Evolutionary conservation across 2,797 vertebrate genomes (phyloP), one percentile per base, ranked within the genome.

Genomic region (Clarias laeviceps): DNA sequence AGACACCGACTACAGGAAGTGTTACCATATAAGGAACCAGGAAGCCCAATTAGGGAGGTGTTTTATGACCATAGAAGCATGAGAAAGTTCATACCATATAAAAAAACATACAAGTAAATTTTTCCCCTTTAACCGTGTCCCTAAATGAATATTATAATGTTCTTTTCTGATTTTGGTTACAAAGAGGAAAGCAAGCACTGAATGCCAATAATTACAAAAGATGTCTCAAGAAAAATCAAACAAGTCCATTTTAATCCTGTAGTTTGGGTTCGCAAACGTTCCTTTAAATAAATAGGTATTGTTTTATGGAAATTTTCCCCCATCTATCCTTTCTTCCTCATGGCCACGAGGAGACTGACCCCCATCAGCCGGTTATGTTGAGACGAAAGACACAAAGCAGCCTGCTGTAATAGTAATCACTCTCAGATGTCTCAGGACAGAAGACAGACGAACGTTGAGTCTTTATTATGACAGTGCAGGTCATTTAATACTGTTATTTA

Each of bases 381-480:
- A 85, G 68, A 73, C 69, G 12, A 57, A 82, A 66, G 70, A 50
- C 50, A 66, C 61, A 85, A 82, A 76, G 24, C 24, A 54, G 59
- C 24, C 45, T 65, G 70, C 69, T 7, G 11, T 57, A 69, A 82
- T 57, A 32, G 37, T 81, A 74, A 85, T 72, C n/a, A n/a, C 40
- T 85, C 77, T 80, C 77, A 85, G 78, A 81, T 73, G 78, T 74
- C 59, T 85, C 40, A 17, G 27, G 22, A 14, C 15, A 34, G 66
- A 62, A 15, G 83, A 70, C 24, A 40, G n/a, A 62, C 66, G 20
- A 32, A 50, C 37, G 50, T 72, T 62, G 80, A 37, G 68, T 22
- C 40, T 64, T 80, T 32, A 61, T 73, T 74, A 69, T 20, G 11
- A 15, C 64, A 79, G 69, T n/a, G 22, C 40, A 73, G 45, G 29